phyloP scores from a whole-genome alignment of 2,113 vertebrate species.

The Alethe diademata region DNA sequence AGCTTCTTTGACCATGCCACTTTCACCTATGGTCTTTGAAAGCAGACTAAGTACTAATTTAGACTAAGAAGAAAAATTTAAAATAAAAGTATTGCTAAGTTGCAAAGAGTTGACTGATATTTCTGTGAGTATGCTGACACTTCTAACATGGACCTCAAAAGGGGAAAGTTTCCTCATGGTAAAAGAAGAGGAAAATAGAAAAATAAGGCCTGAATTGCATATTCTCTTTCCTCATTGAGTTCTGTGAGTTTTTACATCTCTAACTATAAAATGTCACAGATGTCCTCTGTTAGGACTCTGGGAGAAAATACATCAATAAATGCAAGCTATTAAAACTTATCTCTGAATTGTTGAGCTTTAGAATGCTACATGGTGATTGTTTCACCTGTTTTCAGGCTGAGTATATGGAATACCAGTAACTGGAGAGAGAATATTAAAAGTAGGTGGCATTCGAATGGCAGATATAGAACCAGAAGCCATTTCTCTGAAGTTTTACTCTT shows the following conservation, averaged over 20 bases:
- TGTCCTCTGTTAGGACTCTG: neutral
- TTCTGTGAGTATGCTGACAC: neutral
- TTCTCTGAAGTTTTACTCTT: neutral
- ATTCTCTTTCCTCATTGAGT: neutral
- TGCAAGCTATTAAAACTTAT: neutral
- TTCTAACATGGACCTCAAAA: neutral
- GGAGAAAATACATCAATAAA: neutral
- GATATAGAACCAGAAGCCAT: neutral
- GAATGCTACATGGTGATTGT: accelerated
- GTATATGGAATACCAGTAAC: neutral
- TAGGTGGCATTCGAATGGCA: neutral
- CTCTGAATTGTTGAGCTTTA: neutral
- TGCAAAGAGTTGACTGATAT: neutral
- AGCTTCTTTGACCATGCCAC: neutral
- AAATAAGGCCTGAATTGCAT: neutral
- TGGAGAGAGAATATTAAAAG: neutral
- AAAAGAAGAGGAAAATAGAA: neutral
- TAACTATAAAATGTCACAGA: neutral
- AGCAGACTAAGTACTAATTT: neutral
- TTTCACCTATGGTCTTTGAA: neutral
- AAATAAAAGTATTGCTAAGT: neutral
- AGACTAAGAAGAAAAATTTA: neutral
- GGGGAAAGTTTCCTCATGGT: neutral
- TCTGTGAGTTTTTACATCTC: neutral
- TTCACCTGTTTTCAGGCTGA: neutral